A percentile compares a stretch with the other conserved stretches of the same genome.
Evolutionary conservation across 2,888 invertebrate species (phyloP).

Genomic region (Sipha maydis): DNA sequence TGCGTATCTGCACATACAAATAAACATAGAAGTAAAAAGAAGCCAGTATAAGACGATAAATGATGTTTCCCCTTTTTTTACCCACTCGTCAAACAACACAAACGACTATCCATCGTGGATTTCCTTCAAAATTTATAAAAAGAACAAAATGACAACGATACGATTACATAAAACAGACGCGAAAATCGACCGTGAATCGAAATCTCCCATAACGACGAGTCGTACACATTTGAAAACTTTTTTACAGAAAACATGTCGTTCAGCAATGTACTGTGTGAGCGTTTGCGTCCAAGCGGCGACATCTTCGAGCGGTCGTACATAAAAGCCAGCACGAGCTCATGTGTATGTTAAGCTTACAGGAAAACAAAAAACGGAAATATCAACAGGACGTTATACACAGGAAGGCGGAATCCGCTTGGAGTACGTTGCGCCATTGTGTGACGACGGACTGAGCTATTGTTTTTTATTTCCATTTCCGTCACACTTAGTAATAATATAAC

Average conservation of each 20-base stretch:
- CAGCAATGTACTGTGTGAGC: background rate
- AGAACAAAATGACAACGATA: background rate
- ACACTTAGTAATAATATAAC: background rate
- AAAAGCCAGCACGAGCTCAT: background rate
- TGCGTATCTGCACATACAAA: background rate
- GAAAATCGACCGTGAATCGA: background rate
- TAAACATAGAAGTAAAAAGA: background rate
- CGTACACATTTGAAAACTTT: background rate
- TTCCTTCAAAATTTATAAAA: background rate
- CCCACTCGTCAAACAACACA: background rate
- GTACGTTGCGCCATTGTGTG: conserved; percentile 35
- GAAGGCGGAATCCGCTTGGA: conserved; percentile 39
- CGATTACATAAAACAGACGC: background rate
- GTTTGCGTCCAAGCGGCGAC: background rate
- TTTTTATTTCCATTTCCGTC: conserved; percentile 45
- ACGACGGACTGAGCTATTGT: conserved; percentile 36
- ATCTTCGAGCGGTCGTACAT: background rate
- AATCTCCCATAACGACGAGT: background rate
- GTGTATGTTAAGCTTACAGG: background rate
- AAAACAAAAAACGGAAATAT: conserved; percentile 51
- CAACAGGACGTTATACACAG: conserved; percentile 45
- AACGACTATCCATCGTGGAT: background rate
- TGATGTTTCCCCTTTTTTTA: background rate
- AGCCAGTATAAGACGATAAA: background rate
- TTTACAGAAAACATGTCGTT: background rate